A percentile compares a stretch with the other conserved stretches of the same genome.
phyloP scores from a whole-genome alignment of 2,888 invertebrate species.

The Trissolcus japonicus region DNA sequence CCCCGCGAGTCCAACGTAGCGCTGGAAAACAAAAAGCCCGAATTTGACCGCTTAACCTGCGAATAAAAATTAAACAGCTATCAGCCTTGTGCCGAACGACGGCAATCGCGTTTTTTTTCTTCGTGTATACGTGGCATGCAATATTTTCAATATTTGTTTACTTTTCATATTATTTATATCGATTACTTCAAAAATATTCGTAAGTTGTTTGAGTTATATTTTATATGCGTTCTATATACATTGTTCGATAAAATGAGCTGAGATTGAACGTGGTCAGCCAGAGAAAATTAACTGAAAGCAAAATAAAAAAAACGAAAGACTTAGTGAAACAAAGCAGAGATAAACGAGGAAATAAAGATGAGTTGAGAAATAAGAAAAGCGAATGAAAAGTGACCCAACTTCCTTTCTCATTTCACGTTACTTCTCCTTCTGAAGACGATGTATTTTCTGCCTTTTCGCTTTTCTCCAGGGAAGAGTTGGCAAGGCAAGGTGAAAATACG shows the following conservation, averaged over 20 bases:
- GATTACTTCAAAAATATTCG: too few species aligned
- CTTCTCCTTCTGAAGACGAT: conserved; percentile 57
- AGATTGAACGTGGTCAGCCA: conserved; percentile 56
- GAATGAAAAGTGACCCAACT: conserved; percentile 60
- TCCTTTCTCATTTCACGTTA: conserved; percentile 59
- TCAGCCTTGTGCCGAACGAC: too few species aligned
- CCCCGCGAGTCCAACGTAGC: too few species aligned
- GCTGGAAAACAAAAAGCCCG: too few species aligned
- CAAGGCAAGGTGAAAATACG: conserved; percentile 59
- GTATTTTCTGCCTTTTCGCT: conserved; percentile 59
- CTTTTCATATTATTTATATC: too few species aligned
- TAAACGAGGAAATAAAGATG: conserved; percentile 60
- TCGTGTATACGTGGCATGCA: too few species aligned
- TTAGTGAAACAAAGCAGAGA: conserved; percentile 57
- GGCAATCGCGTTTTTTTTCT: too few species aligned
- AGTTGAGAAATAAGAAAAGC: conserved; percentile 57
- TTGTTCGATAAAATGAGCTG: conserved; percentile 50
- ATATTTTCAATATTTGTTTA: too few species aligned
- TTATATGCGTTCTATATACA: conserved; percentile 12
- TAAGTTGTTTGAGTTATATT: too few species aligned
- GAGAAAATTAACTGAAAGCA: conserved; percentile 48
- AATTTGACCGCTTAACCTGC: too few species aligned
- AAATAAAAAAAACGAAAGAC: conserved; percentile 47
- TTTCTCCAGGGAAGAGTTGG: conserved; percentile 56
- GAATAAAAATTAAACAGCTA: too few species aligned